Conservation (phyloP, 2,888 invertebrate genomes). For the Acanthosepion esculentum region DNA sequence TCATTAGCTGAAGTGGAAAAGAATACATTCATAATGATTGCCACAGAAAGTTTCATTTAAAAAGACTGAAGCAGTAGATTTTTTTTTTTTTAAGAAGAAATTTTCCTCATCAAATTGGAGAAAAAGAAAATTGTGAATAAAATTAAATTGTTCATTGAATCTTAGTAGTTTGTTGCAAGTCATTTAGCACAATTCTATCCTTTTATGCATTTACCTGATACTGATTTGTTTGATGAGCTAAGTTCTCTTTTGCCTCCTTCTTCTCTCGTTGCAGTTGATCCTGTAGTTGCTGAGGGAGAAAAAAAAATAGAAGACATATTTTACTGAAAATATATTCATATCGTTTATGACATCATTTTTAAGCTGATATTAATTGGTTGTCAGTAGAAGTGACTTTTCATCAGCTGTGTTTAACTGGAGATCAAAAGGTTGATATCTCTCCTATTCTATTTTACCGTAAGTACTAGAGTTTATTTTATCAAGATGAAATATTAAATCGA, state of each 20-base stretch:
- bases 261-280: constrained; percentile 61
- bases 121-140: too few species aligned
- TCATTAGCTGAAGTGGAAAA: constrained; percentile 49
- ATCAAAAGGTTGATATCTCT: background rate
- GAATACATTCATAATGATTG: background rate
- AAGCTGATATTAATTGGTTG: background rate
- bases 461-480: background rate
- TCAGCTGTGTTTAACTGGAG: background rate
- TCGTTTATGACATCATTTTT: background rate
- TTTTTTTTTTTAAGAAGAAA: too few species aligned
- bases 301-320: background rate
- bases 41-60: too few species aligned
- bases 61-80: too few species aligned
- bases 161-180: background rate
- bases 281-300: constrained; percentile 58
- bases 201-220: constrained; percentile 53
- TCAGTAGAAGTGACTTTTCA: background rate
- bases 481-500: background rate
- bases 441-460: background rate
- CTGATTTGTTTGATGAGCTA: constrained; percentile 53
- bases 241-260: constrained; percentile 50
- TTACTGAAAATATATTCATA: background rate
- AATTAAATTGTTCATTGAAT: too few species aligned
- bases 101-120: too few species aligned
- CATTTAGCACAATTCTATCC: background rate